Percentiles rank a stretch among this genome's conserved stretches.
These are phyloP conservation scores for Mustelus asterias DNA, from an alignment of 2,113 vertebrate species.

Conservation along the genomic window DNA sequence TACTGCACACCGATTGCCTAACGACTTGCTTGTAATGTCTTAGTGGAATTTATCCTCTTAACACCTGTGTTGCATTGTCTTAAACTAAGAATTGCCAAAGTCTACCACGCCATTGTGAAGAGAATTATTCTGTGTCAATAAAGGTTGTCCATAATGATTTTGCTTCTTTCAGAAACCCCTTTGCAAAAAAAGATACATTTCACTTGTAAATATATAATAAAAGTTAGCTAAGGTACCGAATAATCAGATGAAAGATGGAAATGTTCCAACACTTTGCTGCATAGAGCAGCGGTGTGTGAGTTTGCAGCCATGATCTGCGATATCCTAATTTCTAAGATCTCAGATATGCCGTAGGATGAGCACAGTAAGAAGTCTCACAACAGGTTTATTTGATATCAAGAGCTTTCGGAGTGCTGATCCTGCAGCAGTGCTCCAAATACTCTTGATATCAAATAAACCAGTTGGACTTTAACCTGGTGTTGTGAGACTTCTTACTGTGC, in stretches of 20 bases:
- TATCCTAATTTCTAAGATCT: background rate
- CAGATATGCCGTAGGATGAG: background rate
- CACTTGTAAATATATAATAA: background rate
- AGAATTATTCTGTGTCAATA: conserved; percentile 33
- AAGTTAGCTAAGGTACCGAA: background rate
- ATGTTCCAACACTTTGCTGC: background rate
- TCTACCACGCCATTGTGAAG: conserved; percentile 13
- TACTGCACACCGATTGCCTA: background rate
- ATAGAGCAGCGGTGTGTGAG: background rate
- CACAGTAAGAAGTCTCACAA: too few relatives aligned
- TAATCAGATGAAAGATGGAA: background rate
- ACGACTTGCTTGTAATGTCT: background rate
- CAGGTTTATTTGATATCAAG: too few relatives aligned
- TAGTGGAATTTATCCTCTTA: background rate
- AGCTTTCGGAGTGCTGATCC: too few relatives aligned
- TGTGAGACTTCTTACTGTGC: too few relatives aligned
- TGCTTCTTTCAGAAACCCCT: background rate
- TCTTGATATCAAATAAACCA: too few relatives aligned
- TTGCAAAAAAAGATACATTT: background rate
- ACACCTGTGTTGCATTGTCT: conserved; percentile 15
- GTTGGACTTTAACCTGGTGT: too few relatives aligned
- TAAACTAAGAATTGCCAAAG: conserved; percentile 29
- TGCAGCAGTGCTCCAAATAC: too few relatives aligned
- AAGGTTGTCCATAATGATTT: background rate
- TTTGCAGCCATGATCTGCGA: background rate